Evolutionary conservation across 2,113 vertebrate genomes (phyloP), one percentile per base, ranked within the genome.

Genomic region (Zosterops japonicus): DNA sequence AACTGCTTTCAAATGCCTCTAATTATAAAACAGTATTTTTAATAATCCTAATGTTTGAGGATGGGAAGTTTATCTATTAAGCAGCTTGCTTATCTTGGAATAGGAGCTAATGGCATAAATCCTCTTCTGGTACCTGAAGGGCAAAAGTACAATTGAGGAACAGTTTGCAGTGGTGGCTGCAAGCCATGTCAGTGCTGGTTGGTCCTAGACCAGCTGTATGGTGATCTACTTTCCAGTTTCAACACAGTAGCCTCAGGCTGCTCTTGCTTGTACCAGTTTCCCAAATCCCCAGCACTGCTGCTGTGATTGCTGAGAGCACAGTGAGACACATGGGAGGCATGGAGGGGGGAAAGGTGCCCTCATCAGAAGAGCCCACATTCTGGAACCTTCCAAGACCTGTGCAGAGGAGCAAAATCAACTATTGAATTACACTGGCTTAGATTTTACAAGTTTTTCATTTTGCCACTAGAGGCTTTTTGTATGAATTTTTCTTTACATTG

Each of bases 151-250:
- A 90, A 79, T 42, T 88, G 77, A 76, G 57, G 53, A 89, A 49
- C 77, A 95, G 87, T 90, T 78, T 89, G 69, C 77, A 82, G 36
- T 29, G 29, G 89, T 92, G 83, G 91, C 91, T 83, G 41, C 70
- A 77, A 93, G 89, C 90, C 86, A 56, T 74, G 42, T 81, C 80
- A 91, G 23, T 65, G 28, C 78, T 69, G 69, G 52, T 49, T 92
- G 77, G 50, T 83, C 76, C 28, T 92, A 56, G 52, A 60, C 76
- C 71, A 94, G 71, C 85, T 86, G 76, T 57, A 6, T 53, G 71
- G 15, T 90, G 90, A 86, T 93, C 79, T 70, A 67, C 85, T 95
- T 94, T 92, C 52, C 64, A 56, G 11, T 82, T 84, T 65, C 89
- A 82, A 36, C 14, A 35, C 31, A 27, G 47, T 67, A 75, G 79